Percentiles rank a stretch among this genome's conserved stretches.
phyloP scores from a whole-genome alignment of 35 echinoderm and acorn worm species.

The Heliocidaris erythrogramma region DNA sequence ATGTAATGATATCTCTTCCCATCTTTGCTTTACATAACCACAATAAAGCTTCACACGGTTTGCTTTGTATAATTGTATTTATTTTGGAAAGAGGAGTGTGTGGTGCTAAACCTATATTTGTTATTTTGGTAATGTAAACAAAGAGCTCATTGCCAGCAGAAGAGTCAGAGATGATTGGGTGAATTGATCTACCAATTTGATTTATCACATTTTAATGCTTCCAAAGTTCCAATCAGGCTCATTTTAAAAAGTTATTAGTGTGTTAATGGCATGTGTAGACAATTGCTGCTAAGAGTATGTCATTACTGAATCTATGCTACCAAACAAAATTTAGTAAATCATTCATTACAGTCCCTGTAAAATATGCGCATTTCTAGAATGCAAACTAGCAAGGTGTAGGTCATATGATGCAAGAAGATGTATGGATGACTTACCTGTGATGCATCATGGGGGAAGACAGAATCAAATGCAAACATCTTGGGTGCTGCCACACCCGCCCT shows the following conservation, averaged over 20 bases:
- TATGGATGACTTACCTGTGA: conserved; percentile 68
- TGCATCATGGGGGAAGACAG: conserved; percentile 88
- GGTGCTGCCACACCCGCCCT: conserved; percentile 91
- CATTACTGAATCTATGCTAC: too few species aligned
- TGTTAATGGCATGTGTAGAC: too few species aligned
- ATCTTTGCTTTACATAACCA: neutral
- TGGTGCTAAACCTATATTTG: neutral
- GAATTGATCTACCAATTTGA: neutral
- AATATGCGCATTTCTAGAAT: too few species aligned
- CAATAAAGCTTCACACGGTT: neutral
- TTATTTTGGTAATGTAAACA: neutral
- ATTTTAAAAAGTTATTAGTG: too few species aligned
- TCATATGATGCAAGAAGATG: too few species aligned
- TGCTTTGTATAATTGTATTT: neutral
- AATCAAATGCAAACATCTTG: conserved; percentile 99
- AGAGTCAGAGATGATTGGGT: neutral
- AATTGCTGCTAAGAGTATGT: too few species aligned
- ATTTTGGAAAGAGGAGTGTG: neutral
- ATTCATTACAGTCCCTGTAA: too few species aligned
- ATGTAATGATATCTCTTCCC: neutral
- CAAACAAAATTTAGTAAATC: too few species aligned
- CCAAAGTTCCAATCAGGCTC: too few species aligned
- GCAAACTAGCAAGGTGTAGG: too few species aligned
- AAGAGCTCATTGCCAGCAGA: neutral
- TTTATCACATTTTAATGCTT: neutral